phyloP scores from a whole-genome alignment of 2,797 vertebrate species.

The Hapalemur alaotrensis region DNA sequence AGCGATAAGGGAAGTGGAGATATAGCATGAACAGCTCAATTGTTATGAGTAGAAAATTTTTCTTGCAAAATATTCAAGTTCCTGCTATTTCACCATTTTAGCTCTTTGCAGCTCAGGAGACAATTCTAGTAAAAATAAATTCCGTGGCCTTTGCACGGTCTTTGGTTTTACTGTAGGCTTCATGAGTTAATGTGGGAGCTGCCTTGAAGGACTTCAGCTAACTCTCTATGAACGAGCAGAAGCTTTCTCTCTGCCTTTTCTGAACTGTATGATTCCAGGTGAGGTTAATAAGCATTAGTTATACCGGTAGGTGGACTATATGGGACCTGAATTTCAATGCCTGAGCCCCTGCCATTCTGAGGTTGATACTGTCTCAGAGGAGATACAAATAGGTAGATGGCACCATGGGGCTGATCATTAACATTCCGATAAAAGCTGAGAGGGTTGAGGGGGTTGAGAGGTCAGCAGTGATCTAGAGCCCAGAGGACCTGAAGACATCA shows the following conservation, averaged over 20 bases:
- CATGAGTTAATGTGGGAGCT: neutral
- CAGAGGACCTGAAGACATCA: neutral
- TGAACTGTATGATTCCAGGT: slow-evolving; percentile 15
- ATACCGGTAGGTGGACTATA: neutral
- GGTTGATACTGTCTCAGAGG: neutral
- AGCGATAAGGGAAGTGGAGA: neutral
- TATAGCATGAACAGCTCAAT: neutral
- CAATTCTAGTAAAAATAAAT: slow-evolving; percentile 37
- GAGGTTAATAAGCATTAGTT: slow-evolving; percentile 54
- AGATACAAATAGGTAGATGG: neutral
- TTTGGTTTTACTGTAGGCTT: slow-evolving; percentile 34
- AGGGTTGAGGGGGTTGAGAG: neutral
- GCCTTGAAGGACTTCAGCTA: neutral
- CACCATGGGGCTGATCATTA: neutral
- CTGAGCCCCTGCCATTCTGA: neutral
- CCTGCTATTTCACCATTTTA: neutral
- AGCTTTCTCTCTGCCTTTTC: neutral
- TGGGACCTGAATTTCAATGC: slow-evolving; percentile 42
- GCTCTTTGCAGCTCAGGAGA: slow-evolving; percentile 1
- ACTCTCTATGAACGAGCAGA: neutral
- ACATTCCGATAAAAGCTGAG: slow-evolving; percentile 24
- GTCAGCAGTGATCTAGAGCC: slow-evolving; percentile 14
- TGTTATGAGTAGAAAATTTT: neutral
- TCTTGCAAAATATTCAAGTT: slow-evolving; percentile 16
- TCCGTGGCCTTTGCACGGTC: slow-evolving; percentile 22